Conservation (phyloP, 2,113 vertebrate species). For the Carassius gibelio region DNA sequence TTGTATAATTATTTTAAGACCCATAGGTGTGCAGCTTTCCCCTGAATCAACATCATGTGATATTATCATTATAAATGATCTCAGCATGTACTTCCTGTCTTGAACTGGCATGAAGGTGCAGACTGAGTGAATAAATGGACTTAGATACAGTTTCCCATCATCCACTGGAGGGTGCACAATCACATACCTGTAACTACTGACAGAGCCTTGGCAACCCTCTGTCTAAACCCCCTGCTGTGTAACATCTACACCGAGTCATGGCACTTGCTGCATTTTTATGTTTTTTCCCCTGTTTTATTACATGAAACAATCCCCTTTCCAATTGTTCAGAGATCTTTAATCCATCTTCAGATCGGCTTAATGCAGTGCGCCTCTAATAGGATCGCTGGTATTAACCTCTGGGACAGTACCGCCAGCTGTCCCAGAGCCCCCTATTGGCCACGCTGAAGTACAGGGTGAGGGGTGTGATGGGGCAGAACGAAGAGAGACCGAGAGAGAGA, state of each 20-base stretch:
- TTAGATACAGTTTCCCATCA: not conserved
- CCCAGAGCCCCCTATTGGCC: slow-evolving; percentile 79
- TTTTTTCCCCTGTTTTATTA: slow-evolving; percentile 4
- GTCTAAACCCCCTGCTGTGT: not conserved
- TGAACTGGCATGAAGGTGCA: too few relatives aligned
- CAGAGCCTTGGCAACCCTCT: not conserved
- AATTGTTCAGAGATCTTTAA: slow-evolving; percentile 92
- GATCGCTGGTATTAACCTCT: slow-evolving; percentile 90
- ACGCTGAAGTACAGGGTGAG: slow-evolving; percentile 68
- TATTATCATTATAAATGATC: too few relatives aligned
- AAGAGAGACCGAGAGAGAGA: slow-evolving; percentile 45
- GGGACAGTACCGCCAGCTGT: slow-evolving; percentile 84
- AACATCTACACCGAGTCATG: not conserved
- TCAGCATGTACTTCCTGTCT: too few relatives aligned
- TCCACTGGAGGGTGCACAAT: not conserved
- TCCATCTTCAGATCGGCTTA: slow-evolving; percentile 87
- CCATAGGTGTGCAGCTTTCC: too few relatives aligned
- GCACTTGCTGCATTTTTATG: not conserved
- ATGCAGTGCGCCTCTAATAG: slow-evolving; percentile 89
- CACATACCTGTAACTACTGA: not conserved
- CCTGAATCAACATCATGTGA: too few relatives aligned
- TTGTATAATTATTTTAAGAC: too few relatives aligned
- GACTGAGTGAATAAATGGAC: not conserved
- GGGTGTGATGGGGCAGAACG: slow-evolving; percentile 59
- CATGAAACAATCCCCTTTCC: slow-evolving; percentile 72